Base-by-base conservation (phyloP, 1,140 invertebrate species). In the Carposina sasakii region DNA sequence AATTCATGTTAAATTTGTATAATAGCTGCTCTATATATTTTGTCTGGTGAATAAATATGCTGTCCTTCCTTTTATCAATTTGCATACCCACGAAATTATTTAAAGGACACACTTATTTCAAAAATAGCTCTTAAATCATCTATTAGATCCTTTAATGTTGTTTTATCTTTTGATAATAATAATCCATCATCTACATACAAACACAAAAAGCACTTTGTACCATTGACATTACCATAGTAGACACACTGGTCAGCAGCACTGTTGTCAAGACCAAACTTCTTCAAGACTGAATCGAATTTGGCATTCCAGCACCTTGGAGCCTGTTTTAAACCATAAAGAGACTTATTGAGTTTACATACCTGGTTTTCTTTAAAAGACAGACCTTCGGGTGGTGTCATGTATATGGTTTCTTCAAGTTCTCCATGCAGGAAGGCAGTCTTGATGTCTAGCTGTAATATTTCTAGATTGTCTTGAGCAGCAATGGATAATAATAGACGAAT, bases 151-250 rank as follows among this genome's bases (percentile, higher is more conserved):
- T 37, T 45, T 54, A 39, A 36, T n/a, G 53, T 49, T 1, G 53
- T 17, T 36, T 58, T 13, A 20, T 44, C 40, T 10, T 20, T 47
- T 34, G 53, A 55, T 12, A 67, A 49, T 13, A 78, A 42, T 1
- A 82, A 34, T 2, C 71, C 76, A 63, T 87, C 85, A 63, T 87
- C 85, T 8, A 87, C 83, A 72, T 86, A 86, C 2, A 86, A 57
- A 10, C 66, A 67, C 1, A 86, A 31, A 22, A 78, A 60, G 1
- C 78, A 54, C 49, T 62, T 63, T 15, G 41, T 28, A 42, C 46
- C 55, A 8, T 66, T 53, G 5, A 59, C 22, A 19, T 31, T 34
- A 4, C 53, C 51, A 17, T 67, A 53, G 58, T 74, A 85, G 4
- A 85, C 54, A 64, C 77, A 79, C 6, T 63, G 55, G 47, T 86